Base-by-base conservation (phyloP, 1,140 invertebrate genomes). In the Hypothenemus hampei region DNA sequence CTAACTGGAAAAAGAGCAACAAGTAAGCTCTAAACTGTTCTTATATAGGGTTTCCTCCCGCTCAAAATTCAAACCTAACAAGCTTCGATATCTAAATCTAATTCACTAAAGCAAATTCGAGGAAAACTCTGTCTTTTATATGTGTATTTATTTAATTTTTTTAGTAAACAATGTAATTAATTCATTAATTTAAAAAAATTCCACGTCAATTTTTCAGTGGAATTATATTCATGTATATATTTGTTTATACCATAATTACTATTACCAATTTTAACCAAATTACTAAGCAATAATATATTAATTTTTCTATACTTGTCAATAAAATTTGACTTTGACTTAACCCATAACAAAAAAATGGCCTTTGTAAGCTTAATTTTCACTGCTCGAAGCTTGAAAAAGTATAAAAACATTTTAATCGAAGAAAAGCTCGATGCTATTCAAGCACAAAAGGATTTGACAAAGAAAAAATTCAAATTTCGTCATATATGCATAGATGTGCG, bases 1-100 rank as follows among this genome's bases (percentile, higher is more conserved):
- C 35, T 24, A 48, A 39, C 43, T 18, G 29, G 19, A 56, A 47
- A 57, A 60, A 65, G n/a, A n/a, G 63, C 66, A 68, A 66, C 65
- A 69, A 69, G 65, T 66, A 59, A 59, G 52, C 62, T 52, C 46
- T 50, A 58, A 54, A 24, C 53, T 49, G n/a, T 41, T 45, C 40
- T 65, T 69, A 65, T 69, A 69, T 69, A 69, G 52, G 67, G 65
- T 29, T 69, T 69, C 67, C 63, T 60, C 59, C 65, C 59, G 57
- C 59, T 35, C 16, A 18, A 21, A 23, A 16, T 11, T 8, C 44
- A n/a, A 8, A 24, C 10, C 45, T 47, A 47, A 47, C 45, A 47
- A 47, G 45, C 45, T 47, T 47, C 35, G 33, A 35, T 35, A 47
- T 16, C 45, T 47, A 35, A 47, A 47, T 47, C 45, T 21, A 47